These are phyloP conservation scores for Ptiloglossa arizonensis DNA, from an alignment of 1,140 invertebrate species.

Conservation along the genomic window DNA sequence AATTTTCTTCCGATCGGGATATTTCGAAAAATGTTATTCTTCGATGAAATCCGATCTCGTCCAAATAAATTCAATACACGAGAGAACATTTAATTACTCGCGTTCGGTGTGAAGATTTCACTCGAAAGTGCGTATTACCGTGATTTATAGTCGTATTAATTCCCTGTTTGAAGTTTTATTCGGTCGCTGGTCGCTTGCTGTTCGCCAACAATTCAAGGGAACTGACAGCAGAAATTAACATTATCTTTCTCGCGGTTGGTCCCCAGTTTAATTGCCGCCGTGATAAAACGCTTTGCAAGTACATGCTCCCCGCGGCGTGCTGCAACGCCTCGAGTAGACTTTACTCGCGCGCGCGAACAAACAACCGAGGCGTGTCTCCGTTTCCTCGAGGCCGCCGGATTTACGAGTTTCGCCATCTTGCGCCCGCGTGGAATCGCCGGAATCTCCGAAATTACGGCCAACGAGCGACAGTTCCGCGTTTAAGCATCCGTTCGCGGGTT, in stretches of 20 bases:
- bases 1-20: no score
- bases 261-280: conserved; percentile 20
- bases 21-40: no score
- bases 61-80: no score
- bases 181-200: background rate
- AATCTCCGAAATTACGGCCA: conserved; percentile 31
- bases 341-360: conserved; percentile 13
- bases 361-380: conserved; percentile 51
- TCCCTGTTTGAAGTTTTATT: background rate
- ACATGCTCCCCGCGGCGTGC: conserved; percentile 10
- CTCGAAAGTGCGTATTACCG: no score
- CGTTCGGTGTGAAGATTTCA: no score
- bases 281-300: conserved; percentile 26
- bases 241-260: conserved; percentile 14
- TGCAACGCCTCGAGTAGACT: conserved; percentile 10
- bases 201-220: background rate
- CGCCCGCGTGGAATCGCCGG: background rate
- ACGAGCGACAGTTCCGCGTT: conserved; percentile 1
- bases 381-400: conserved; percentile 38
- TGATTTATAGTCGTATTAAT: no score
- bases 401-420: conserved; percentile 23
- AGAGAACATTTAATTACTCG: no score
- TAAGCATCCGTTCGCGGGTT: background rate
- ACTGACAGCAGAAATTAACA: conserved; percentile 4
- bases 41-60: no score